A percentile compares a stretch with the other conserved stretches of the same genome.
These are phyloP conservation scores for Solenopsis fugax DNA, from an alignment of 1,140 invertebrate species.

Conservation along the genomic window DNA sequence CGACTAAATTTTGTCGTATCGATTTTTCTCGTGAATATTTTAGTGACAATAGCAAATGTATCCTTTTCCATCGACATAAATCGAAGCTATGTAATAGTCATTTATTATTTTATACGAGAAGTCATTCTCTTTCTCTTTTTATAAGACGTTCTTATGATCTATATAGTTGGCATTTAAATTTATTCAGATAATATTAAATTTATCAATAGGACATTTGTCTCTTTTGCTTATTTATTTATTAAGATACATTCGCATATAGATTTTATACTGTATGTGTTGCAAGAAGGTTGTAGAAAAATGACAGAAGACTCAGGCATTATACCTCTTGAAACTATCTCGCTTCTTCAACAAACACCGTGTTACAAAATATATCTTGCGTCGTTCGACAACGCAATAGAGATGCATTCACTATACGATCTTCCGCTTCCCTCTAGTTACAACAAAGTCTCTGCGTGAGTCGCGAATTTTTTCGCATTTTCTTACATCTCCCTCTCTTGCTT, in stretches of 20 bases:
- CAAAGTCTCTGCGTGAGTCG: constrained; percentile 10
- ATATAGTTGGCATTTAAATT: constrained; percentile 1
- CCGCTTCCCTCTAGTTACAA: constrained; percentile 31
- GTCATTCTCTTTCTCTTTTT: not conserved
- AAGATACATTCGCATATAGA: not conserved
- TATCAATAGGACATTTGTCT: not conserved
- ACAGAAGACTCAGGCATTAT: not conserved
- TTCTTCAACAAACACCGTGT: constrained; percentile 11
- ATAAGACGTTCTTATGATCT: not conserved
- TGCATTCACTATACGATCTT: constrained; percentile 20
- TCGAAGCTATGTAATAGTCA: constrained; percentile 19
- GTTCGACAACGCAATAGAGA: constrained; percentile 27
- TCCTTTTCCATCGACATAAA: constrained; percentile 27
- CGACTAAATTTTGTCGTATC: constrained; percentile 7
- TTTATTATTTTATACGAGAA: constrained; percentile 20
- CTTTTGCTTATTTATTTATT: not conserved
- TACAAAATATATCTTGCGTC: constrained; percentile 19
- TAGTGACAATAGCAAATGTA: not conserved
- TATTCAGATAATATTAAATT: not conserved
- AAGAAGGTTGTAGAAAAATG: not conserved
- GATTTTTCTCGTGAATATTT: constrained; percentile 47
- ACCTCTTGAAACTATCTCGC: constrained; percentile 1
- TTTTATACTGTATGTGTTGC: too few species aligned
- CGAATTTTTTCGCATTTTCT: constrained; percentile 35
- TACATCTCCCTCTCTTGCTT: not conserved